Conservation (phyloP, 2,797 vertebrate species). For the Chelidonichthys spinosus region DNA sequence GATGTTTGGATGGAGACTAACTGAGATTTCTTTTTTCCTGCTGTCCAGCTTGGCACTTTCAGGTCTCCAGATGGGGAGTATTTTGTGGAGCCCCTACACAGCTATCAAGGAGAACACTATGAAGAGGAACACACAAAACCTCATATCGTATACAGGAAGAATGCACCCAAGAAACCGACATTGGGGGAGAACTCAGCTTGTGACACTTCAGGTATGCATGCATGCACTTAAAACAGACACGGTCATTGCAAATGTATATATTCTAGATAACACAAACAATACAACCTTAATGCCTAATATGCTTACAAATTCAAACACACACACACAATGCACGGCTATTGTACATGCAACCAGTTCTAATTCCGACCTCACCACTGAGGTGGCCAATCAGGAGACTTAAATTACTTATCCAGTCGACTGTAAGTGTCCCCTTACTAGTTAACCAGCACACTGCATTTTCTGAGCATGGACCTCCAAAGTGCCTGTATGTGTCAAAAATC, state of each 20-base stretch:
- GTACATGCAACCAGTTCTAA: not conserved
- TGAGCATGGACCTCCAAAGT: conserved; percentile 23
- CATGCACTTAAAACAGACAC: not conserved
- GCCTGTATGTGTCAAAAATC: not conserved
- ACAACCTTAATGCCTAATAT: not conserved
- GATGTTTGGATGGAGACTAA: conserved; percentile 46
- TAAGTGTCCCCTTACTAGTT: conserved; percentile 25
- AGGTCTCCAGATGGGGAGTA: conserved; percentile 96
- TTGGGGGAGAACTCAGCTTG: conserved; percentile 82
- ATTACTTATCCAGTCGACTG: conserved; percentile 42
- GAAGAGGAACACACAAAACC: conserved; percentile 97
- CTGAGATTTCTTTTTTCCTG: conserved; percentile 37
- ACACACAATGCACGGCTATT: not conserved
- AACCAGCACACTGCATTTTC: conserved; percentile 14
- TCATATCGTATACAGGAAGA: conserved; percentile 93
- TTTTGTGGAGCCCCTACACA: conserved; percentile 96
- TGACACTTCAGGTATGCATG: conserved; percentile 91
- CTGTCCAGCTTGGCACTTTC: conserved; percentile 94
- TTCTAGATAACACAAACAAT: conserved; percentile 2
- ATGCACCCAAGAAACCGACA: conserved; percentile 75
- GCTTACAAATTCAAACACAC: not conserved
- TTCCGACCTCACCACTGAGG: conserved; percentile 9
- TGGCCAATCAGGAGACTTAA: conserved; percentile 28
- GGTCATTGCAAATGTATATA: not conserved
- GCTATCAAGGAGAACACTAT: conserved; percentile 87